Evolutionary conservation across 2,113 vertebrate genomes (phyloP).

Genomic region (Mastomys coucha): DNA sequence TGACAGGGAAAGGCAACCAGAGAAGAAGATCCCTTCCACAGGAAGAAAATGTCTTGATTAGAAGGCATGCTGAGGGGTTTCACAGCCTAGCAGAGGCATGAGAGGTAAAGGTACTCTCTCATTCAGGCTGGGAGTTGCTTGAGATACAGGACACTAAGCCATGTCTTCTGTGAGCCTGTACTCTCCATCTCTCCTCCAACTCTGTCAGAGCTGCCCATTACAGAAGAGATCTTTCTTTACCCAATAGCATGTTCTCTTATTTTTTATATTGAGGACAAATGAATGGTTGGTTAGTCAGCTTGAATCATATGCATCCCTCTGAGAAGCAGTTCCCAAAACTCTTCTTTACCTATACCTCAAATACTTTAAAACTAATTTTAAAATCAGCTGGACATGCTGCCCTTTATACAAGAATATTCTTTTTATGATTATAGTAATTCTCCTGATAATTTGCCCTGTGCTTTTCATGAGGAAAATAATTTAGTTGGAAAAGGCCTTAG

Average conservation of each 20-base stretch:
- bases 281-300: not conserved
- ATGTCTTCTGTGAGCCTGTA: not conserved
- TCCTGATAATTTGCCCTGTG: not conserved
- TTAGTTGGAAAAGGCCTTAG: not conserved
- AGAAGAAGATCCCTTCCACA: slow-evolving; percentile 27
- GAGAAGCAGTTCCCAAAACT: slow-evolving; percentile 16
- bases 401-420: not conserved
- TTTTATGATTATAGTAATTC: slow-evolving; percentile 1
- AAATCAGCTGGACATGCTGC: not conserved
- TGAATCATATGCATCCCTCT: not conserved
- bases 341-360: slow-evolving; percentile 34
- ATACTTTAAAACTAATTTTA: slow-evolving; percentile 18
- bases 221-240: not conserved
- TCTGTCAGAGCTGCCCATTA: not conserved
- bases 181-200: not conserved
- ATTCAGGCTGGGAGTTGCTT: not conserved
- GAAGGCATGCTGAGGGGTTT: not conserved
- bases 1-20: slow-evolving; percentile 5
- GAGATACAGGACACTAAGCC: not conserved
- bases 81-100: not conserved
- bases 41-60: not conserved
- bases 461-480: not conserved
- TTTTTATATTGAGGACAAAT: slow-evolving; percentile 27
- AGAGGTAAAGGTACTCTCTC: not conserved
- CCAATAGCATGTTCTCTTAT: not conserved